A percentile compares a stretch with the other conserved stretches of the same genome.
Conservation (phyloP, 2,888 invertebrate species). For the Tortrix viridana region DNA sequence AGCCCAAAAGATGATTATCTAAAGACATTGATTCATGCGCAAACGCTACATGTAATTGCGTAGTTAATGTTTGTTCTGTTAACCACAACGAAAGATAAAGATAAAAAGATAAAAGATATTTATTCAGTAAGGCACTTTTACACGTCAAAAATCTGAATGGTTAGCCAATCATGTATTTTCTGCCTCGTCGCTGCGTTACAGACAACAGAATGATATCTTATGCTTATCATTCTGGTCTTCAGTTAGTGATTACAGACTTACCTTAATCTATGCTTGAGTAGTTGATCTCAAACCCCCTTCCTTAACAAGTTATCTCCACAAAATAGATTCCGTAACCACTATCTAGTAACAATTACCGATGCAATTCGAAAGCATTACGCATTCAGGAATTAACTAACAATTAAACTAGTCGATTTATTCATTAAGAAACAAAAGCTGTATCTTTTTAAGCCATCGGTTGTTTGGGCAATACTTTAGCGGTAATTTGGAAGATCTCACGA, state of each 20-base stretch:
- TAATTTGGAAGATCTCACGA: slow-evolving; percentile 36
- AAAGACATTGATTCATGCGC: slow-evolving; percentile 35
- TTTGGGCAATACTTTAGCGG: slow-evolving; percentile 35
- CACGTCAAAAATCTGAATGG: no score
- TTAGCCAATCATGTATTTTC: no score
- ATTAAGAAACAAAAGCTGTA: slow-evolving; percentile 37
- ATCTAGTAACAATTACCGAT: slow-evolving; percentile 5
- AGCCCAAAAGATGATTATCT: slow-evolving; percentile 25
- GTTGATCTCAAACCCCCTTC: no score
- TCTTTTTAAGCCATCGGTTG: slow-evolving; percentile 35
- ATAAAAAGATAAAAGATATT: no score
- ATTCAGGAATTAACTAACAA: slow-evolving; percentile 37
- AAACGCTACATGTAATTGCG: slow-evolving; percentile 9
- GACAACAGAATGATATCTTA: no score
- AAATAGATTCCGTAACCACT: not conserved
- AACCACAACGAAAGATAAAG: not conserved
- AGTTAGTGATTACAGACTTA: no score
- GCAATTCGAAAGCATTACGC: slow-evolving; percentile 17
- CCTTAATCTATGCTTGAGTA: no score
- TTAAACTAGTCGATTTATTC: slow-evolving; percentile 39
- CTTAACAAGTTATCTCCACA: no score
- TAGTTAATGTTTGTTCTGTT: slow-evolving; percentile 8
- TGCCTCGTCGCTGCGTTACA: no score
- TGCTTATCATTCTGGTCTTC: no score
- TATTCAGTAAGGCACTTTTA: slow-evolving; percentile 4